Conservation (phyloP, 53 echinoderm and acorn worm species). For the Holothuria leucospilota region DNA sequence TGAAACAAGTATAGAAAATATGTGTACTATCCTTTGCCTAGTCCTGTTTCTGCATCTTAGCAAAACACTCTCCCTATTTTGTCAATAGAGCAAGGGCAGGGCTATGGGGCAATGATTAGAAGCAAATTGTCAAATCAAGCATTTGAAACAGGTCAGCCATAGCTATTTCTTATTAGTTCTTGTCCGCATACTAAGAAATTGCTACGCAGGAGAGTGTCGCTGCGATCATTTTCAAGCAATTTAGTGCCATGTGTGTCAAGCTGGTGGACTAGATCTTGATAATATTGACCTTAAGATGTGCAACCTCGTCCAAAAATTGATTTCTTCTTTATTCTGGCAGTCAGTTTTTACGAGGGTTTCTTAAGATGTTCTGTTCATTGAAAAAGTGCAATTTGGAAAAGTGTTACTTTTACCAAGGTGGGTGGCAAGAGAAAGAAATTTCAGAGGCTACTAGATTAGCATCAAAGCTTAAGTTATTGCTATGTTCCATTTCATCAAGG, state of each 20-base stretch:
- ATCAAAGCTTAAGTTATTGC: no score
- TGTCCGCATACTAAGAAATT: conserved; percentile 1
- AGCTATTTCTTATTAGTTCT: conserved; percentile 17
- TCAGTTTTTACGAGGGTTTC: neutral
- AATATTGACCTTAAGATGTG: conserved; percentile 40
- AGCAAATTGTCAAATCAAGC: conserved; percentile 42
- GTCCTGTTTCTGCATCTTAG: no score
- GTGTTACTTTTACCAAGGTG: neutral
- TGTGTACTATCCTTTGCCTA: no score
- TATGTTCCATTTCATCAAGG: no score
- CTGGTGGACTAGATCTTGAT: conserved; percentile 1
- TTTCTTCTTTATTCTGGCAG: conserved; percentile 6
- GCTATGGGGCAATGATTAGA: conserved; percentile 9
- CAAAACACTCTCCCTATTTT: no score
- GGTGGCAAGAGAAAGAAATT: neutral
- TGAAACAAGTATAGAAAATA: no score
- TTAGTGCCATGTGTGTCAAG: conserved; percentile 18
- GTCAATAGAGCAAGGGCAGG: conserved; percentile 13
- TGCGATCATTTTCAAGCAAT: conserved; percentile 34
- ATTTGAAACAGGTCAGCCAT: conserved; percentile 39
- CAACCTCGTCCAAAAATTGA: conserved; percentile 27
- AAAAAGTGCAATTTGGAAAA: conserved; percentile 34
- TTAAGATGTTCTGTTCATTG: neutral
- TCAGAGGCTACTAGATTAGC: no score
- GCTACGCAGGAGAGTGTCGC: neutral